Evolutionary conservation across 2,797 vertebrate genomes (phyloP).

Genomic region (Chromis chromis): DNA sequence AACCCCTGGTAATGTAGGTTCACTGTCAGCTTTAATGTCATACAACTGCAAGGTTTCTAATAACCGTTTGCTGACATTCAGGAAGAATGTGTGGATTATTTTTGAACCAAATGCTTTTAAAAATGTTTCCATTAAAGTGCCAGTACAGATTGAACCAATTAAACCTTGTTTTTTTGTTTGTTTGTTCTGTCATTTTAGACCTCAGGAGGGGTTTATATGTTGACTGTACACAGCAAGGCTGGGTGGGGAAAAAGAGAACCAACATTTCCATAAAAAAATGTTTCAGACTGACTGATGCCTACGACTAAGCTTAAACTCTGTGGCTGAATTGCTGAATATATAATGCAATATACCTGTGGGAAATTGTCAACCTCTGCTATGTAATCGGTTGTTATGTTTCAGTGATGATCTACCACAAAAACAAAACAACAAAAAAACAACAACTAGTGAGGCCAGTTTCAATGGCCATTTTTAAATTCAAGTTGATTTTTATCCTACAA

Average conservation of each 20-base stretch:
- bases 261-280: background rate
- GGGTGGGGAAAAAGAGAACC: background rate
- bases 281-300: too few species aligned
- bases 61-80: constrained; percentile 10
- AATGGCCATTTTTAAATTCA: too few species aligned
- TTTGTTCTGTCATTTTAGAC: background rate
- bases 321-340: background rate
- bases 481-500: constrained; percentile 9
- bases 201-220: background rate
- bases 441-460: background rate
- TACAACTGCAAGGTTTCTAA: background rate
- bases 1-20: constrained; percentile 3
- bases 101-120: constrained; percentile 3
- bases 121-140: background rate
- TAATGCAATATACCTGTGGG: background rate
- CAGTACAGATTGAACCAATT: too few species aligned
- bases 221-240: background rate
- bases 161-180: background rate
- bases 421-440: too few species aligned
- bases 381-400: background rate
- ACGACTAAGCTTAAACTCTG: background rate
- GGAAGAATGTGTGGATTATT: background rate
- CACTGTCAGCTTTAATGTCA: constrained; percentile 30
- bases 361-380: background rate
- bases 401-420: too few species aligned